Evolutionary conservation across 2,888 invertebrate species (phyloP).

Genomic region (Papilio demoleus): DNA sequence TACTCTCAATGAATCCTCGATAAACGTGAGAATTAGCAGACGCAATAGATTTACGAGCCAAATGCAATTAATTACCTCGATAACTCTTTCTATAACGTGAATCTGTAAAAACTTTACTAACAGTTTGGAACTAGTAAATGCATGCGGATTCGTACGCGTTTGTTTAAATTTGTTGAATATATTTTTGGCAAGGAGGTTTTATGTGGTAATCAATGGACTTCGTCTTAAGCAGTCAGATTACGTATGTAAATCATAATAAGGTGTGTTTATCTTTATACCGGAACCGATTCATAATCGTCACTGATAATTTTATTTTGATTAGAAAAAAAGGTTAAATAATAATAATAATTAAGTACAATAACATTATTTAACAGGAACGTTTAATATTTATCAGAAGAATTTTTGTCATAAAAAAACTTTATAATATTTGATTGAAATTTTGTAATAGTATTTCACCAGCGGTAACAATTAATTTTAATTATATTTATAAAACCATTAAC

Average conservation of each 20-base stretch:
- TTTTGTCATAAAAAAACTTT: too few relatives aligned
- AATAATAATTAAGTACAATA: neutral
- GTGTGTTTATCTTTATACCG: neutral
- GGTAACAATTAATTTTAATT: too few relatives aligned
- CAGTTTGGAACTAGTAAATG: neutral
- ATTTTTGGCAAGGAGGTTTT: neutral
- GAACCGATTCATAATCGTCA: neutral
- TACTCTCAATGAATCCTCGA: neutral
- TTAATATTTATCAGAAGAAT: too few relatives aligned
- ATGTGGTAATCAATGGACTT: too few relatives aligned
- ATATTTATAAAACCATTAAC: too few relatives aligned
- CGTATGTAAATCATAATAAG: too few relatives aligned
- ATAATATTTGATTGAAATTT: too few relatives aligned
- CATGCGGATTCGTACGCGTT: neutral
- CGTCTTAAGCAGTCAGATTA: too few relatives aligned
- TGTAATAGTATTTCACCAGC: too few relatives aligned
- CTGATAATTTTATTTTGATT: too few relatives aligned
- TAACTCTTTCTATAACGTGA: neutral
- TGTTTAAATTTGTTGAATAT: neutral
- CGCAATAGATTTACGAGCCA: slow-evolving; percentile 12
- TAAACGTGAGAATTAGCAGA: slow-evolving; percentile 1
- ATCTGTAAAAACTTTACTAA: neutral
- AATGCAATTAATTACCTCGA: neutral
- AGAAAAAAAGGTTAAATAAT: too few relatives aligned
- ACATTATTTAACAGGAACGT: too few relatives aligned